A percentile compares a stretch with the other conserved stretches of the same genome.
These are phyloP conservation scores for Dicranocentrus wangi DNA, from an alignment of 2,888 invertebrate genomes.

Conservation along the genomic window DNA sequence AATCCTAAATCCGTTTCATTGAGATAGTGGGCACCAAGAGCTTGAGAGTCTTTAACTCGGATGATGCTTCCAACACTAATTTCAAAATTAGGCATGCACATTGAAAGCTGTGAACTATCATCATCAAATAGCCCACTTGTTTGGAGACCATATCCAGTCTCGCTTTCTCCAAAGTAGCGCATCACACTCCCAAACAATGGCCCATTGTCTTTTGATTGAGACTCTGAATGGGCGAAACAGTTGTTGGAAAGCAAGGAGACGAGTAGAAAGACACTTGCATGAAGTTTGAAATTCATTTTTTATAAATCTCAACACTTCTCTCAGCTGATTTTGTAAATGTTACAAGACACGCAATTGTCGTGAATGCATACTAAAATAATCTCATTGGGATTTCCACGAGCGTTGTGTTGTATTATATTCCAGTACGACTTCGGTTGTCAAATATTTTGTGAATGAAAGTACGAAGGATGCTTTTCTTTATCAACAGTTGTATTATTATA, in stretches of 20 bases:
- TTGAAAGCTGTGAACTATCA: conserved; percentile 71
- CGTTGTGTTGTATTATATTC: too few relatives aligned
- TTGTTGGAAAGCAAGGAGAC: conserved; percentile 22
- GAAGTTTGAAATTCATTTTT: conserved; percentile 23
- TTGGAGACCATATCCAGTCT: conserved; percentile 49
- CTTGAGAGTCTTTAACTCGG: conserved; percentile 89
- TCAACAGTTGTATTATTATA: too few relatives aligned
- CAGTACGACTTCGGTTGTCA: too few relatives aligned
- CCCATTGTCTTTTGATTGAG: conserved; percentile 13
- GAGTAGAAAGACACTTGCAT: conserved; percentile 30
- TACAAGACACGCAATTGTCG: too few relatives aligned
- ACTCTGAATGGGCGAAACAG: conserved; percentile 29
- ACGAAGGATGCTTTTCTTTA: too few relatives aligned
- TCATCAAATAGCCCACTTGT: conserved; percentile 50
- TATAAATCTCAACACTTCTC: conserved; percentile 4
- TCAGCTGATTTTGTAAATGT: not conserved
- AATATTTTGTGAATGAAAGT: too few relatives aligned
- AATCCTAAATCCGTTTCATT: conserved; percentile 88
- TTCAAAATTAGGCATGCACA: conserved; percentile 86
- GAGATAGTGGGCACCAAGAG: conserved; percentile 90
- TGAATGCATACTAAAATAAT: too few relatives aligned
- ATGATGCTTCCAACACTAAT: conserved; percentile 92
- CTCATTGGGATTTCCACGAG: too few relatives aligned
- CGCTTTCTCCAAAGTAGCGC: conserved; percentile 56
- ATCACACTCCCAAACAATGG: conserved; percentile 52